phyloP scores from a whole-genome alignment of 2,113 vertebrate species.

The Crotalus horridus region DNA sequence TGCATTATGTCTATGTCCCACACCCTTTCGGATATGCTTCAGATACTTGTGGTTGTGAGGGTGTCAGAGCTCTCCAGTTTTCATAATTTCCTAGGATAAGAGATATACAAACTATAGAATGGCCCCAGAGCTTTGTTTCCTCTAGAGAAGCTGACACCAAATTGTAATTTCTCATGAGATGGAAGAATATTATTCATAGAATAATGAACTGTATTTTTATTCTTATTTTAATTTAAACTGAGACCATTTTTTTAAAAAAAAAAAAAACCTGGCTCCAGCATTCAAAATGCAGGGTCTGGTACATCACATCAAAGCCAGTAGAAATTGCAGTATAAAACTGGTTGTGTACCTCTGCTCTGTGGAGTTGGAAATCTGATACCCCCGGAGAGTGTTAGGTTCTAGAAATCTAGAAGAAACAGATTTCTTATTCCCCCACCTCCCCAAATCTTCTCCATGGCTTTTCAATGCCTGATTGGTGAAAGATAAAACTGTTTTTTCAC shows the following conservation, averaged over 20 bases:
- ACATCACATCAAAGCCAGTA: neutral
- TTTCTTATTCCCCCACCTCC: neutral
- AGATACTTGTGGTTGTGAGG: neutral
- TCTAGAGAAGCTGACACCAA: too few species aligned
- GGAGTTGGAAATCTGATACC: neutral
- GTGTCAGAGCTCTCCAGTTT: neutral
- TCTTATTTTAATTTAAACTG: neutral
- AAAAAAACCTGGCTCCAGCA: neutral
- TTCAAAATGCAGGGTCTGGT: neutral
- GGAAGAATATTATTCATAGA: too few species aligned
- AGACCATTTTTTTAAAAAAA: neutral
- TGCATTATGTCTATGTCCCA: neutral
- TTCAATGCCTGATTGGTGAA: neutral
- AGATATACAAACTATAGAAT: neutral
- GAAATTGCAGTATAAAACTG: neutral
- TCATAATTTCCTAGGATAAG: neutral
- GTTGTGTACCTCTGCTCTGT: neutral
- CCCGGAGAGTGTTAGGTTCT: neutral
- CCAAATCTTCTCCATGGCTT: constrained; percentile 10
- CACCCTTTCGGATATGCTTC: neutral
- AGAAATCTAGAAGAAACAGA: constrained; percentile 9
- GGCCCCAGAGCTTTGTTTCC: neutral
- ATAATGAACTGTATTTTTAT: neutral
- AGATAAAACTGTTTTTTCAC: neutral
- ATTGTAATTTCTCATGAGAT: too few species aligned